Evolutionary conservation across 2,113 vertebrate genomes (phyloP), one percentile per base, ranked within the genome.

Genomic region (Hippocampus barbouri): DNA sequence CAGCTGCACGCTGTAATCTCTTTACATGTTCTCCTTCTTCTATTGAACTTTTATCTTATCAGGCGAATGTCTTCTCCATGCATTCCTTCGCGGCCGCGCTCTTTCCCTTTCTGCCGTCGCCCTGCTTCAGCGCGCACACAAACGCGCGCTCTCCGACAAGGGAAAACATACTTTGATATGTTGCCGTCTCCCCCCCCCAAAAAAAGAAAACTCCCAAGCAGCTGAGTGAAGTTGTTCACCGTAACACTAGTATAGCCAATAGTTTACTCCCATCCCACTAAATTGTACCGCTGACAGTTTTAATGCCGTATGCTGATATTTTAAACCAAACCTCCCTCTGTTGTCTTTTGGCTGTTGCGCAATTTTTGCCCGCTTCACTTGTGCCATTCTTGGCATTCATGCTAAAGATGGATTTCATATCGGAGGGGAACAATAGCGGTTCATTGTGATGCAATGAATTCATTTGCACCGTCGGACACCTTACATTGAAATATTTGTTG

Each of bases 21-120:
- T 89, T 85, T 87, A 89, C 88, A 87, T 91, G 88, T 89, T 91
- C 85, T 83, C 83, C 82, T 88, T 90, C 85, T 91, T 91, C 90
- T 87, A 87, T 89, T 89, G 84, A 91, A 90, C 90, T 88, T 90
- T 90, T 91, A 91, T 91, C 90, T 91, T 90, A 91, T 91, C 89
- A 86, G 66, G 15, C 75, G 75, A 86, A 83, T 81, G 88, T 89
- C 88, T 89, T 87, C 85, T 88, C 83, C 81, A 73, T 79, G 87
- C 81, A 88, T 91, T 88, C 86, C 88, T 87, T 71, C 80, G 84
- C 81, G 72, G 74, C 70, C 83, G 82, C 85, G 73, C 80, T 80
- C 74, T 74, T 69, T 85, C 79, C 76, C 79, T 68, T 83, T 73
- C 86, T 80, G 61, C 69, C 78, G 62, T 83, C 73, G 77, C 53